Conservation (phyloP, 2,888 invertebrate species). For the Tolmerus cingulatus region DNA sequence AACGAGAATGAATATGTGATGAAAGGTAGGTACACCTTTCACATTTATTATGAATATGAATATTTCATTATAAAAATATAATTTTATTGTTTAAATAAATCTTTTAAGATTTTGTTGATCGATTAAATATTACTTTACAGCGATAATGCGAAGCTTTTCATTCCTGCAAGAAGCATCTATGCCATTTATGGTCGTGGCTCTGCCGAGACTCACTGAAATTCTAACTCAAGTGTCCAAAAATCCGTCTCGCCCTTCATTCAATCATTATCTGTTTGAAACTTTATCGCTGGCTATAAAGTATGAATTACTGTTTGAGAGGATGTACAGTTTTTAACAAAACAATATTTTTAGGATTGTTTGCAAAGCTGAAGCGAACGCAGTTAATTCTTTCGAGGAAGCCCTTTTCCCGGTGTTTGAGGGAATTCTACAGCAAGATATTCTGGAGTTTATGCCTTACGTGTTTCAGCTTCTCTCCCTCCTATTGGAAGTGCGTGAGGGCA, state of each 20-base stretch:
- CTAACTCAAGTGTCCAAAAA: constrained; percentile 86
- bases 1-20: constrained; percentile 97
- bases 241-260: constrained; percentile 96
- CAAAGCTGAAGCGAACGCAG: constrained; percentile 78
- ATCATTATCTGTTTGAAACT: constrained; percentile 97
- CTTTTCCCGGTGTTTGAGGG: constrained; percentile 95
- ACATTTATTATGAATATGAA: not conserved
- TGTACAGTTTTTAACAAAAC: not conserved
- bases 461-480: constrained; percentile 95
- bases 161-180: constrained; percentile 82
- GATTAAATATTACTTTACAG: constrained; percentile 57
- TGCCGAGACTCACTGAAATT: constrained; percentile 86
- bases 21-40: constrained; percentile 68
- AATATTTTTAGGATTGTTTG: constrained; percentile 76
- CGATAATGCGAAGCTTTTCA: constrained; percentile 88
- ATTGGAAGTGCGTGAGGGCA: constrained; percentile 74
- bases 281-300: constrained; percentile 87
- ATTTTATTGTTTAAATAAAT: not conserved
- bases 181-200: constrained; percentile 79
- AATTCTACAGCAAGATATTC: constrained; percentile 88
- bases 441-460: constrained; percentile 97
- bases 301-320: constrained; percentile 56
- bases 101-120: not conserved
- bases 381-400: constrained; percentile 87
- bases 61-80: too few relatives aligned